These are phyloP conservation scores for Danio aesculapii DNA, from an alignment of 2,797 vertebrate genomes.

Conservation along the genomic window DNA sequence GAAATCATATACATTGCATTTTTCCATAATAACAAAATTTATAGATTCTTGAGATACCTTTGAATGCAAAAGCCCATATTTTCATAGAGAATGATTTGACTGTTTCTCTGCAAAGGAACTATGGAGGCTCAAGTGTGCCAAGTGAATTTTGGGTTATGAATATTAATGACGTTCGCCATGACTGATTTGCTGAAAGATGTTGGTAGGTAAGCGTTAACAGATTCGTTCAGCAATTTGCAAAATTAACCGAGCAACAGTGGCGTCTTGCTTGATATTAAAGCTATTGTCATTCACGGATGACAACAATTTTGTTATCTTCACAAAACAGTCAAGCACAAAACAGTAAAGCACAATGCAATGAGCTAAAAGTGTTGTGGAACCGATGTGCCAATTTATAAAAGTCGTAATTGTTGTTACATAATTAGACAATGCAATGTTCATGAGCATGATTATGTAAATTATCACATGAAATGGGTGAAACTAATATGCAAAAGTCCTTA, in stretches of 20 bases:
- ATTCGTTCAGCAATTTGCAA: conserved; percentile 15
- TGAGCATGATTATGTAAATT: not conserved
- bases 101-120: not conserved
- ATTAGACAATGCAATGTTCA: not conserved
- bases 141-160: not conserved
- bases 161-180: not conserved
- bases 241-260: not conserved
- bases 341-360: conserved; percentile 20
- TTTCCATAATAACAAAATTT: conserved; percentile 1
- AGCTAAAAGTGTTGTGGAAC: not conserved
- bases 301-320: not conserved
- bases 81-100: not conserved
- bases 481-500: not conserved
- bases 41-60: not conserved
- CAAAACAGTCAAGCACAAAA: not conserved
- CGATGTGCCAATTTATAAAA: conserved; percentile 17
- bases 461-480: conserved; percentile 1
- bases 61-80: conserved; percentile 1
- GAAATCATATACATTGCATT: not conserved
- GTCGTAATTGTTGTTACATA: not conserved
- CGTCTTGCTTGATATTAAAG: not conserved
- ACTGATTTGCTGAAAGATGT: conserved; percentile 19
- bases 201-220: not conserved
- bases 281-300: not conserved
- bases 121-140: not conserved